Conservation (phyloP, 2,113 vertebrate genomes). For the Drymodes brunneopygia region DNA sequence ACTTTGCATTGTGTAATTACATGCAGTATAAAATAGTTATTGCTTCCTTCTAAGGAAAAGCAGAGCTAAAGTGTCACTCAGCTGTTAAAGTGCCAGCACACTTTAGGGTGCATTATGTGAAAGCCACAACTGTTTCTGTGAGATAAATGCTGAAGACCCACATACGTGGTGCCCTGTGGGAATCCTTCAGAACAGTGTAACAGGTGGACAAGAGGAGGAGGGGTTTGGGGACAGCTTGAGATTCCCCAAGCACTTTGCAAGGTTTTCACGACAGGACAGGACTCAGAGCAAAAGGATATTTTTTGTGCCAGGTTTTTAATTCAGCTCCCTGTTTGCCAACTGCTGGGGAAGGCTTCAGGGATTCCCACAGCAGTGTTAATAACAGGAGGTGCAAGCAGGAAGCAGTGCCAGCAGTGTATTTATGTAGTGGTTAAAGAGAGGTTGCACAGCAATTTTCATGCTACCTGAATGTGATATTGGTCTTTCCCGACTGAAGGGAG, state of each 20-base stretch:
- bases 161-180: fast-evolving
- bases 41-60: conserved; percentile 53
- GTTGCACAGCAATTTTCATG: neutral
- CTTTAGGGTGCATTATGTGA: neutral
- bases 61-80: neutral
- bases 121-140: neutral
- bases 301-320: neutral
- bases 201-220: neutral
- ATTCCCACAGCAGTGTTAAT: neutral
- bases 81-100: neutral
- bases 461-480: neutral
- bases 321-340: neutral
- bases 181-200: neutral
- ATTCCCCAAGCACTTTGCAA: neutral
- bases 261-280: neutral
- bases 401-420: neutral
- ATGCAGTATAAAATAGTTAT: conserved; percentile 46
- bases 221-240: neutral
- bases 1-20: conserved; percentile 60
- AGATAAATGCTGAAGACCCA: neutral
- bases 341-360: neutral
- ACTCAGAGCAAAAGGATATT: neutral
- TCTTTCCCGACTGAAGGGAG: fast-evolving
- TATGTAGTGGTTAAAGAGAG: neutral
- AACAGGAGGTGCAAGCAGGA: neutral